A percentile compares a stretch with the other conserved stretches of the same genome.
These are phyloP conservation scores for Megastigmus dorsalis DNA, from an alignment of 2,888 invertebrate species.

Conservation along the genomic window DNA sequence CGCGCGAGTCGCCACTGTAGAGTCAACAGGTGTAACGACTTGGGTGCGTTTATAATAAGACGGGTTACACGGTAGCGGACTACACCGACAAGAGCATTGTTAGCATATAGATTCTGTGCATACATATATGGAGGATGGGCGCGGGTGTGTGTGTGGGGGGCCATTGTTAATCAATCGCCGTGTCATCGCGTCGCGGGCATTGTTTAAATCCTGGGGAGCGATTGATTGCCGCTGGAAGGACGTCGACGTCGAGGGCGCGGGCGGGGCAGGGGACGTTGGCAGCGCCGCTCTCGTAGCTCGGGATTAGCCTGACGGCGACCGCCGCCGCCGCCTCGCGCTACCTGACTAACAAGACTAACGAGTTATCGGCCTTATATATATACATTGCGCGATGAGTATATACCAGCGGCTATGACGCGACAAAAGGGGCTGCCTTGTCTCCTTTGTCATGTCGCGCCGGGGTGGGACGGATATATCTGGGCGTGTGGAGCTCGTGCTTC, in stretches of 20 bases:
- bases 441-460: slow-evolving; percentile 5
- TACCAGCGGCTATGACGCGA: background rate
- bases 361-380: slow-evolving; percentile 29
- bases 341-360: slow-evolving; percentile 48
- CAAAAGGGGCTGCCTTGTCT: background rate
- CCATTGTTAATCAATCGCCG: slow-evolving; percentile 50
- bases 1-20: too few relatives aligned
- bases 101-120: slow-evolving; percentile 24
- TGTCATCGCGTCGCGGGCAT: slow-evolving; percentile 42
- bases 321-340: too few relatives aligned
- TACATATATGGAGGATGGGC: background rate
- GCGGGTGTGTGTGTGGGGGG: too few relatives aligned
- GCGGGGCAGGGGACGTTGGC: background rate
- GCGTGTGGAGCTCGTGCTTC: too few relatives aligned
- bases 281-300: background rate
- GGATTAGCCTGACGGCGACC: too few relatives aligned
- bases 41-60: slow-evolving; percentile 43
- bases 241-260: background rate
- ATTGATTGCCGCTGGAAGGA: slow-evolving; percentile 30
- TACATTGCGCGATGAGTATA: background rate
- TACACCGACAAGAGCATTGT: slow-evolving; percentile 10
- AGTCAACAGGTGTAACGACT: slow-evolving; percentile 52
- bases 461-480: too few relatives aligned
- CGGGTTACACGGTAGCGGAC: too few relatives aligned
- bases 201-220: slow-evolving; percentile 38